These are phyloP conservation scores for Theropithecus gelada DNA, from an alignment of 2,113 vertebrate species.

Conservation along the genomic window DNA sequence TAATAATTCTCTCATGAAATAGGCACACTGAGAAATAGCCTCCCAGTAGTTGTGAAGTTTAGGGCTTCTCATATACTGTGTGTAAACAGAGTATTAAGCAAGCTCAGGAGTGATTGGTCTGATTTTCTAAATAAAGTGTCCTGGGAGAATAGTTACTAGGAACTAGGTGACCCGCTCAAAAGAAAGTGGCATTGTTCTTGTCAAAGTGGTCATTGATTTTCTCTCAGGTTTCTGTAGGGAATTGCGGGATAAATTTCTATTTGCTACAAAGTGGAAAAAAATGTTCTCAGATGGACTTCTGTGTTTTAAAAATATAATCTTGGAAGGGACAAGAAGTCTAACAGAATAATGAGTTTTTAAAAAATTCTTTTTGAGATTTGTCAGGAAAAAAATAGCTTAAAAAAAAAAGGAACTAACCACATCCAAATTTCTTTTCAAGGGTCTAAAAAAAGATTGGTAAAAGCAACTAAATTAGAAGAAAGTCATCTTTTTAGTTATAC, in stretches of 20 bases:
- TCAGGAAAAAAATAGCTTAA: not conserved
- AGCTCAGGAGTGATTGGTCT: not conserved
- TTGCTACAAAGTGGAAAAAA: constrained; percentile 31
- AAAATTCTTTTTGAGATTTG: constrained; percentile 13
- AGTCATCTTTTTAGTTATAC: not conserved
- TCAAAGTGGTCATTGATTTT: constrained; percentile 73
- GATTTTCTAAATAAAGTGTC: constrained; percentile 56
- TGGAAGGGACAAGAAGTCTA: not conserved
- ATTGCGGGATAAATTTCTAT: constrained; percentile 73
- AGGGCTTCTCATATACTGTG: not conserved
- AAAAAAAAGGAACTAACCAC: constrained; percentile 20
- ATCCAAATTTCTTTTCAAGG: not conserved
- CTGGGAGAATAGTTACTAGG: constrained; percentile 44
- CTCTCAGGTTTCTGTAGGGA: constrained; percentile 64
- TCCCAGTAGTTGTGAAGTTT: not conserved
- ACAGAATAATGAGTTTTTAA: constrained; percentile 35
- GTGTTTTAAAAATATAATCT: constrained; percentile 56
- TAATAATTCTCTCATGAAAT: not conserved
- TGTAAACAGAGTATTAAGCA: not conserved
- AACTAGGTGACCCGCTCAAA: constrained; percentile 39
- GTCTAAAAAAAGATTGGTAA: not conserved
- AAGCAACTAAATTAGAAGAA: not conserved
- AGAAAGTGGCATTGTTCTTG: constrained; percentile 67
- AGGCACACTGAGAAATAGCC: not conserved
- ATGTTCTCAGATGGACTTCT: constrained; percentile 17